Conservation (phyloP, 2,888 invertebrate species). For the Trichacis sp. region DNA sequence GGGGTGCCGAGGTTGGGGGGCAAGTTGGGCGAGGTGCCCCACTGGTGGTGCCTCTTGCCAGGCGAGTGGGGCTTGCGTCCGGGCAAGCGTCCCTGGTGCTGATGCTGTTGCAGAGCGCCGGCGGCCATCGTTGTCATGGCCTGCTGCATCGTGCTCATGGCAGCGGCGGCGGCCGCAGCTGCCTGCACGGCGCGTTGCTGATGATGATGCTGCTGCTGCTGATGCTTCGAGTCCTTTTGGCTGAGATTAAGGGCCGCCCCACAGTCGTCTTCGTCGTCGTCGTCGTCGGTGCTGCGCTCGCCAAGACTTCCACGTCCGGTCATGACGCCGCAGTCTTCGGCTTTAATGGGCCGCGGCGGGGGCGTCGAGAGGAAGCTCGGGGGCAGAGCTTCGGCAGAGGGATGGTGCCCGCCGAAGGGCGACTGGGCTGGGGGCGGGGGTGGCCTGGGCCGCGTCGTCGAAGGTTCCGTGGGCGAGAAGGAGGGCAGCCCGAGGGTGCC, state of each 20-base stretch:
- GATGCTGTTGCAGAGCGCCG: conserved; percentile 58
- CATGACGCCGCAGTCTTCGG: conserved; percentile 51
- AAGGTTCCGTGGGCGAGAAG: conserved; percentile 68
- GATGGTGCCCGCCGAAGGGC: conserved; percentile 45
- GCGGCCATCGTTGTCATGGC: conserved; percentile 55
- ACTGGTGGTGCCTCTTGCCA: conserved; percentile 80
- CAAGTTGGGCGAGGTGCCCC: conserved; percentile 77
- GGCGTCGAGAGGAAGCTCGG: conserved; percentile 64
- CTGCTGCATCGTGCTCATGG: not conserved
- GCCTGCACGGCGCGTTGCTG: conserved; percentile 63
- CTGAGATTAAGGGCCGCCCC: conserved; percentile 78
- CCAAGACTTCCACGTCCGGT: conserved; percentile 49
- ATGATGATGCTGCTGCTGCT: conserved; percentile 44
- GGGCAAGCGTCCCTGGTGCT: conserved; percentile 70
- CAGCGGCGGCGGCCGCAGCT: not conserved
- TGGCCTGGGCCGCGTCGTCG: conserved; percentile 13
- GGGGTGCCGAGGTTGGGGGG: conserved; percentile 89
- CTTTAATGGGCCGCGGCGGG: conserved; percentile 59
- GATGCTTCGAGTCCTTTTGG: conserved; percentile 67
- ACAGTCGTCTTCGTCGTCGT: conserved; percentile 74
- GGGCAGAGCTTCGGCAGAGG: conserved; percentile 61
- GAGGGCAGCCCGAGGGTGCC: conserved; percentile 74
- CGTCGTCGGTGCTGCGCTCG: conserved; percentile 69
- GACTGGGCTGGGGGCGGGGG: conserved; percentile 14
- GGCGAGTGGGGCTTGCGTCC: conserved; percentile 78